Base-by-base conservation (phyloP, 2,113 vertebrate species). In the Passer domesticus region DNA sequence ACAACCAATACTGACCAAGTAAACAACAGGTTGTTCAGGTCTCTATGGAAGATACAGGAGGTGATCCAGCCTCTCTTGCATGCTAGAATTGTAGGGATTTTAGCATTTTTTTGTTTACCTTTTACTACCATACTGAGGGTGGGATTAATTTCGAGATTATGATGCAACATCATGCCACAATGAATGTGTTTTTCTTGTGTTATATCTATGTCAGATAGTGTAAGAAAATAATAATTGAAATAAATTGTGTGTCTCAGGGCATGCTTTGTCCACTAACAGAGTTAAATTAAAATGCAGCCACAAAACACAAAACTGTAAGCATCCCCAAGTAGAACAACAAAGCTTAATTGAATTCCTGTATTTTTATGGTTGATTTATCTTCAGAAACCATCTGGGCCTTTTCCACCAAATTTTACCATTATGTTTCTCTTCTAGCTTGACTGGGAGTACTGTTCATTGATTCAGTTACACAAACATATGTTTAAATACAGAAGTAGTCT, bases 361-460 rank as follows among this genome's bases (percentile, higher is more conserved):
- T 79, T 88, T 88, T 88, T 86, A 15, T 90, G 46, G 68, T 76
- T 86, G 41, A 83, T 92, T 60, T 66, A 41, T 90, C 83, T n/a
- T 83, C 55, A 80, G 76, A 86, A 89, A 64, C 39, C 76, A 49
- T 92, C 72, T 92, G 76, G 31, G 22, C 37, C 64, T 90, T 90
- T 90, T 80, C 37, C 13, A 80, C 80, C 72, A 53, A 73, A 60
- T 96, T 88, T 95, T 94, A 58, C 55, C 24, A 3, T 90, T 80
- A 28, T 49, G 30, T 5, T 22, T 86, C 7, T 73, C 49, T 66
- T 85, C 20, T 64, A 68, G 43, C 44, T 60, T 91, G 41, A 28
- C 50, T 89, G n/a, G n/a, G n/a, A 49, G 28, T 74, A n/a, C 27
- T 74, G 21, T 52, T 91, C 55, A 46, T 60, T 74, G 81, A 37